Percentiles rank a stretch among this genome's conserved stretches.
phyloP scores from a whole-genome alignment of 1,140 invertebrate genomes.

The Lutraria rhynchaena region DNA sequence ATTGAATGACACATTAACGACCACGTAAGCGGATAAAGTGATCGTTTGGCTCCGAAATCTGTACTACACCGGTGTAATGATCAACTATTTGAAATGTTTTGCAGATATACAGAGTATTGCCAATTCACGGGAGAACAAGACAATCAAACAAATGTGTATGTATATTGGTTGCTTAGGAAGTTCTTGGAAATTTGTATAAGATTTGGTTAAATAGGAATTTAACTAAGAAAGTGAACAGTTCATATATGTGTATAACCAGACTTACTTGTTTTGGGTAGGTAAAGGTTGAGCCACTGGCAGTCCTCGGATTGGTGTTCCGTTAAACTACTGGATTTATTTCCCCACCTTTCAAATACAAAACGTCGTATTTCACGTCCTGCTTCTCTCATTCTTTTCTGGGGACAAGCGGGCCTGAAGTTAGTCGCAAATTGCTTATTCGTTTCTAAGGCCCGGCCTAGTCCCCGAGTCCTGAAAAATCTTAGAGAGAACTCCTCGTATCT shows the following conservation, averaged over 20 bases:
- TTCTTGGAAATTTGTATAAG: no score
- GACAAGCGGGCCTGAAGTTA: conserved; percentile 26
- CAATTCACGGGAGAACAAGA: no score
- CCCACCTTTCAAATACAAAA: background rate
- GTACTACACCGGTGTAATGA: no score
- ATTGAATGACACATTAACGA: no score
- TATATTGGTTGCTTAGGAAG: no score
- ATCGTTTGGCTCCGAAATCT: no score
- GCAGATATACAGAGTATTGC: no score
- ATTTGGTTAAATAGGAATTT: no score
- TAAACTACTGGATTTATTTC: background rate
- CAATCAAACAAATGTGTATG: no score
- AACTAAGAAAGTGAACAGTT: no score
- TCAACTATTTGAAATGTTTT: no score
- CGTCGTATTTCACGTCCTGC: background rate
- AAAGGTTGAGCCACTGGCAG: conserved; percentile 37
- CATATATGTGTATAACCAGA: background rate
- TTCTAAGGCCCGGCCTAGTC: conserved; percentile 1
- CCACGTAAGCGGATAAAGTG: no score
- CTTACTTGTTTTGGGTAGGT: conserved; percentile 36
- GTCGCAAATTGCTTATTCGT: conserved; percentile 13
- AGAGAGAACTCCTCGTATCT: conserved; percentile 3
- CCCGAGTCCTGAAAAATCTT: conserved; percentile 14
- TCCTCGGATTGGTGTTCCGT: conserved; percentile 33
- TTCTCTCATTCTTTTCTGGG: conserved; percentile 4